Conservation (phyloP, 1,140 invertebrate genomes). For the Calycopis cecrops region DNA sequence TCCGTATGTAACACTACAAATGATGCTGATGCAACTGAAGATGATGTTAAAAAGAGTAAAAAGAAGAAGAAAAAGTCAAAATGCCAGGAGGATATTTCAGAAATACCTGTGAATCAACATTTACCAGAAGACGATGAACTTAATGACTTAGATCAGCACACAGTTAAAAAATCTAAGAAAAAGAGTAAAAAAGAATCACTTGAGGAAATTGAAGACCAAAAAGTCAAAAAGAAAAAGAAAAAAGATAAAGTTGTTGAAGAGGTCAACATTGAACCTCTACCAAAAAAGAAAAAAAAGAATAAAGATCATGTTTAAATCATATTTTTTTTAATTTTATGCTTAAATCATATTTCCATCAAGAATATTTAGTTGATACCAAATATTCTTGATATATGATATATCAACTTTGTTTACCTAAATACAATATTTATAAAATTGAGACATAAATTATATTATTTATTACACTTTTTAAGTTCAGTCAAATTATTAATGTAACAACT, state of each 20-base stretch:
- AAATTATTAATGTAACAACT: too few species aligned
- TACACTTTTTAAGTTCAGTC: too few species aligned
- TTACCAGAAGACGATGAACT: conserved; percentile 27
- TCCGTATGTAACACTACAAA: neutral
- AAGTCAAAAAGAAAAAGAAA: conserved; percentile 50
- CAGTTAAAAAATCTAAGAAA: conserved; percentile 53
- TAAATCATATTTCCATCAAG: too few species aligned
- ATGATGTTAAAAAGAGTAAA: conserved; percentile 11
- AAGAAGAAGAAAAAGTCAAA: conserved; percentile 38
- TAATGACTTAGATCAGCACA: conserved; percentile 39
- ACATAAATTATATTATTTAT: too few species aligned
- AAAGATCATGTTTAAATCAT: neutral
- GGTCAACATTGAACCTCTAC: conserved; percentile 13
- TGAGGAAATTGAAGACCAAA: conserved; percentile 8
- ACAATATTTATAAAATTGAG: too few species aligned
- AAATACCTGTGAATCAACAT: neutral
- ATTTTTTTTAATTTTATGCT: neutral
- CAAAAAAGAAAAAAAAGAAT: conserved; percentile 8
- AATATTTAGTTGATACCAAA: too few species aligned
- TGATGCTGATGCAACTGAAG: neutral
- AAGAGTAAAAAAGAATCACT: conserved; percentile 25
- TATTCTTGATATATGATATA: too few species aligned
- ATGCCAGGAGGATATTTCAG: conserved; percentile 13
- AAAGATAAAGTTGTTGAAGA: conserved; percentile 41
- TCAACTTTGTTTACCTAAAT: too few species aligned